Evolutionary conservation across 2,797 vertebrate genomes (phyloP).

Genomic region (Myripristis murdjan): DNA sequence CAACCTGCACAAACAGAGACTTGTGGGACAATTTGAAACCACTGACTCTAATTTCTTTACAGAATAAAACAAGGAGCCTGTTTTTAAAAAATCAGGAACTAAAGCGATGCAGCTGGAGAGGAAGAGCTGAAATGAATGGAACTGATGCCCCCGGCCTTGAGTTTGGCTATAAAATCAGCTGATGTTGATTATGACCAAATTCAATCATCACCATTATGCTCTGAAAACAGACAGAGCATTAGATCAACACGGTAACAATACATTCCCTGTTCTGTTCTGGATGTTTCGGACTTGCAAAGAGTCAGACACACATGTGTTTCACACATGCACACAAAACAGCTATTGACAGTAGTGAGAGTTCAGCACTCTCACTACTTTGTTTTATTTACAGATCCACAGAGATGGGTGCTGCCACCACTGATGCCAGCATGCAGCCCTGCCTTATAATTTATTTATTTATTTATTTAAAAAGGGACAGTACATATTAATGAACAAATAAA

Average conservation of each 20-base stretch:
- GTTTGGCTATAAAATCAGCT: constrained; percentile 24
- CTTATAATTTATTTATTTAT: too few species aligned
- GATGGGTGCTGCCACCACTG: constrained; percentile 8
- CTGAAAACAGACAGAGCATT: constrained; percentile 14
- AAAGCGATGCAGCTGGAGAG: constrained; percentile 6
- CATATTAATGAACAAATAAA: too few species aligned
- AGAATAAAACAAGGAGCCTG: constrained; percentile 11
- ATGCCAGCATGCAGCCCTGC: constrained; percentile 28
- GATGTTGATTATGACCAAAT: constrained; percentile 31
- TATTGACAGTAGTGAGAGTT: constrained; percentile 55
- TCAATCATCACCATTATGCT: constrained; percentile 39
- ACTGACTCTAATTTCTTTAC: not conserved
- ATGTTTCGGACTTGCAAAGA: constrained; percentile 50
- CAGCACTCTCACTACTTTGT: constrained; percentile 66
- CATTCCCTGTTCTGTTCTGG: constrained; percentile 54
- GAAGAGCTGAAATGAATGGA: constrained; percentile 1
- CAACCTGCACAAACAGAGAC: constrained; percentile 11
- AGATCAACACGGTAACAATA: constrained; percentile 50
- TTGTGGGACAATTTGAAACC: not conserved
- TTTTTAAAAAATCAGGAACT: constrained; percentile 24
- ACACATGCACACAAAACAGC: constrained; percentile 21
- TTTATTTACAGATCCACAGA: constrained; percentile 52
- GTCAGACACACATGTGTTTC: constrained; percentile 31
- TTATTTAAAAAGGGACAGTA: too few species aligned
- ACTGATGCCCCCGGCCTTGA: not conserved